These are phyloP conservation scores for Harpagifer antarcticus DNA, from an alignment of 2,797 vertebrate species.

Conservation along the genomic window DNA sequence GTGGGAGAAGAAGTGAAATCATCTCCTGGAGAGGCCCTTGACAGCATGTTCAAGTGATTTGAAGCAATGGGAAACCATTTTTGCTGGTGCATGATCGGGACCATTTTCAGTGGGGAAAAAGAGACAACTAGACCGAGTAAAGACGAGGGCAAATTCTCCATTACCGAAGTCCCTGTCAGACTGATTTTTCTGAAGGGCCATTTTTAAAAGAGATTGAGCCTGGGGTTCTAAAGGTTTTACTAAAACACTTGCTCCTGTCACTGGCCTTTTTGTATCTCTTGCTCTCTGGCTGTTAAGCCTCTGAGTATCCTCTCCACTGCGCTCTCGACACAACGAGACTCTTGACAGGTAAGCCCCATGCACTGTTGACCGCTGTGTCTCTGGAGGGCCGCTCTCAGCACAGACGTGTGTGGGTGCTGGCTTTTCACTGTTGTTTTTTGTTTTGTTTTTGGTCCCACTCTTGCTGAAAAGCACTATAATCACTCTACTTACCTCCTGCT, in stretches of 20 bases:
- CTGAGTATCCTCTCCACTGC: slow-evolving; percentile 64
- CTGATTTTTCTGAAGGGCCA: slow-evolving; percentile 19
- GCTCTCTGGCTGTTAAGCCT: slow-evolving; percentile 36
- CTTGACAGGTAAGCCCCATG: slow-evolving; percentile 65
- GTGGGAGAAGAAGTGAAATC: slow-evolving; percentile 19
- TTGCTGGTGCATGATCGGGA: slow-evolving; percentile 2
- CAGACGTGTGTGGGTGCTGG: slow-evolving; percentile 34
- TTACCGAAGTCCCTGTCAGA: neutral
- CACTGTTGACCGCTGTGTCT: slow-evolving; percentile 53
- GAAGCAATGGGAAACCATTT: slow-evolving; percentile 18
- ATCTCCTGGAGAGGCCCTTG: slow-evolving; percentile 14
- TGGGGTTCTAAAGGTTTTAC: slow-evolving; percentile 11
- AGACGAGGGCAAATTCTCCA: neutral
- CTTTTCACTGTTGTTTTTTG: slow-evolving; percentile 41
- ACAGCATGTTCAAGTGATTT: slow-evolving; percentile 29
- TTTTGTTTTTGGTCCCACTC: slow-evolving; percentile 22
- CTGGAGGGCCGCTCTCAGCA: slow-evolving; percentile 41
- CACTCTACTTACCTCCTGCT: slow-evolving; percentile 55
- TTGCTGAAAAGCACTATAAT: slow-evolving; percentile 35
- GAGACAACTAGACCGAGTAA: neutral
- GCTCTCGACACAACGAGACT: slow-evolving; percentile 53
- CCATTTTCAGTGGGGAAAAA: slow-evolving; percentile 9
- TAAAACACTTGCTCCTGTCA: slow-evolving; percentile 43
- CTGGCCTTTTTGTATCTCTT: slow-evolving; percentile 7
- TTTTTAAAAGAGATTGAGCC: slow-evolving; percentile 32